A percentile compares a stretch with the other conserved stretches of the same genome.
Conservation (phyloP, 2,888 invertebrate genomes). For the Lampropteryx suffumata region DNA sequence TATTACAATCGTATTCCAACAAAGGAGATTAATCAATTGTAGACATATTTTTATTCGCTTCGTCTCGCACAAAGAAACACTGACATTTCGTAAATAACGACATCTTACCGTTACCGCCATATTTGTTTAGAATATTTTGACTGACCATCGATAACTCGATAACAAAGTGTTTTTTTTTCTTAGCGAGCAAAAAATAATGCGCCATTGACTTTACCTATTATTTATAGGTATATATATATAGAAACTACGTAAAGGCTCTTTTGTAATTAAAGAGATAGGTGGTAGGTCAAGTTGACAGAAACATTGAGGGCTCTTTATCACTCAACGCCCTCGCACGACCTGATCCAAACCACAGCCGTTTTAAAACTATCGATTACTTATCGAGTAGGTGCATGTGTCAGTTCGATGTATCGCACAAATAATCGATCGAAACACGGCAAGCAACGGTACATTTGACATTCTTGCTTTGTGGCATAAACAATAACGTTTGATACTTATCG, state of each 20-base stretch:
- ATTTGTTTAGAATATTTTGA: neutral
- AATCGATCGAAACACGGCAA: conserved; percentile 28
- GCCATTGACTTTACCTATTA: no score
- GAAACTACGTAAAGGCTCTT: no score
- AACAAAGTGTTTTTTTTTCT: no score
- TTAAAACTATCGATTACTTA: conserved; percentile 44
- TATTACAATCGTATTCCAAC: conserved; percentile 19
- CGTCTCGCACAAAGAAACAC: conserved; percentile 46
- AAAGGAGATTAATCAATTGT: conserved; percentile 43
- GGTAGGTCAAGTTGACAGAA: conserved; percentile 27
- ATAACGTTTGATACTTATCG: no score
- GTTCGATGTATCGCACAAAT: conserved; percentile 37
- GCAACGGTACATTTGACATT: no score
- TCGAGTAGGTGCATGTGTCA: conserved; percentile 29
- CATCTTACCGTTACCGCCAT: conserved; percentile 26
- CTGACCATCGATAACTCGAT: no score
- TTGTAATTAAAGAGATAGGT: no score
- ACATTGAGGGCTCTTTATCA: conserved; percentile 27
- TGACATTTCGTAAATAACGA: conserved; percentile 37
- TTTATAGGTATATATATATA: no score
- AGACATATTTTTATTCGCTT: conserved; percentile 32
- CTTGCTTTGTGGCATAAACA: no score
- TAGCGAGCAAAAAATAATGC: no score
- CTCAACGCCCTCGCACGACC: conserved; percentile 27
- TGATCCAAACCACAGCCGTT: conserved; percentile 25